These are phyloP conservation scores for Psittacula echo DNA, from an alignment of 2,797 vertebrate species.

Conservation along the genomic window DNA sequence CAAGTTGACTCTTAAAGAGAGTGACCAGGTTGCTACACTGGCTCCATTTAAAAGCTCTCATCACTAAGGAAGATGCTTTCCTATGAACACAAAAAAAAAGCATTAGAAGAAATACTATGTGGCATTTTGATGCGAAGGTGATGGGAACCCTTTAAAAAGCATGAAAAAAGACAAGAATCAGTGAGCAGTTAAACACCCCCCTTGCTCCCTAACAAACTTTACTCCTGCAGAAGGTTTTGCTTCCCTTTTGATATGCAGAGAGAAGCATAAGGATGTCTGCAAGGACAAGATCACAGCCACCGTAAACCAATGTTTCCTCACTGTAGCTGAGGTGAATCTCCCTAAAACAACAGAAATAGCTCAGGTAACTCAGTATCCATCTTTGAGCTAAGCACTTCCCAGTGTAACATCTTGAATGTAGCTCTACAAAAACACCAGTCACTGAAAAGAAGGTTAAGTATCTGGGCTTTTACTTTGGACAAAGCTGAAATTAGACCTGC, in stretches of 20 bases:
- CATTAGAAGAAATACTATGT: background rate
- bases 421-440: background rate
- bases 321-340: background rate
- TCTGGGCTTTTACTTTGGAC: background rate
- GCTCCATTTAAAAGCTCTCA: slow-evolving; percentile 24
- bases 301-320: background rate
- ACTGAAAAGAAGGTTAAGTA: background rate
- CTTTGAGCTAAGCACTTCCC: background rate
- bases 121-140: background rate
- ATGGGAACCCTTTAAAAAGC: rapidly evolving
- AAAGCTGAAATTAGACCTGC: background rate
- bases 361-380: background rate
- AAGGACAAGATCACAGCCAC: background rate
- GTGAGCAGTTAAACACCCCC: background rate
- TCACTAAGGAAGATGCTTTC: background rate
- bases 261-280: background rate
- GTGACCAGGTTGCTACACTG: background rate
- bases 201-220: background rate
- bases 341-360: background rate
- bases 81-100: background rate
- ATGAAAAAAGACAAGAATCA: background rate
- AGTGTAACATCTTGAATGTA: background rate
- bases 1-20: slow-evolving; percentile 32
- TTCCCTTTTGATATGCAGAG: background rate
- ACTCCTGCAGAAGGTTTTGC: background rate